Base-by-base conservation (phyloP, 2,113 vertebrate genomes). In the Malaclemys terrapin region DNA sequence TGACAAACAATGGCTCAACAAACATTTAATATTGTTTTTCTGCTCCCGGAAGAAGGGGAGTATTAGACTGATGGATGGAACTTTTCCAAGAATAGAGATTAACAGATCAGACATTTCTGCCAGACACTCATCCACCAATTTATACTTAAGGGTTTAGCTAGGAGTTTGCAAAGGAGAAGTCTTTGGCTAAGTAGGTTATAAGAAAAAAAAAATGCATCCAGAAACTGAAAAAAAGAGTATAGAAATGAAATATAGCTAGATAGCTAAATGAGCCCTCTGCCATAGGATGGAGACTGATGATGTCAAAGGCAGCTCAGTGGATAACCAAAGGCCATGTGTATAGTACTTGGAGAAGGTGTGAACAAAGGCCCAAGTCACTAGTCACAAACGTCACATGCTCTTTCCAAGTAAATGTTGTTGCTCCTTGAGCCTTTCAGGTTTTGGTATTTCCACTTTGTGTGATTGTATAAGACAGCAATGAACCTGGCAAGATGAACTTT, bases 171-270 rank as follows among this genome's bases (percentile, higher is more conserved):
- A 79, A 53, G 81, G 1, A 2, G 6, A 80, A 65, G 2, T 53
- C 19, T 76, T 85, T 4, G 65, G 35, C 65, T 69, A 69, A 19
- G 16, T 17, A 65, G 35, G 35, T 19, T 69, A 69, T 5, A 57
- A 1, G 42, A 45, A 45, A 78, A 72, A 72, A 69, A 93, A 86
- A 29, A 50, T 29, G 0, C 4, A 42, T 12, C 10, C 42, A 78
- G 42, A 2, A 3, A 8, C 2, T 0, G 1, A 75, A 42, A 42
- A 42, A 42, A 56, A 42, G 0, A n/a, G 57, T 72, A 35, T 29
- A 89, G 75, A 88, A 90, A 85, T 17, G 7, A 16, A 57, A 52
- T 42, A 11, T 12, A 56, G 52, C 42, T 59, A 0, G 50, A 4
- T 76, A 6, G 4, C 20, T 91, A 31, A 89, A 42, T 7, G 22